Evolutionary conservation across 2,888 invertebrate genomes (phyloP), one percentile per base, ranked within the genome.

Genomic region (Clostera curtula): DNA sequence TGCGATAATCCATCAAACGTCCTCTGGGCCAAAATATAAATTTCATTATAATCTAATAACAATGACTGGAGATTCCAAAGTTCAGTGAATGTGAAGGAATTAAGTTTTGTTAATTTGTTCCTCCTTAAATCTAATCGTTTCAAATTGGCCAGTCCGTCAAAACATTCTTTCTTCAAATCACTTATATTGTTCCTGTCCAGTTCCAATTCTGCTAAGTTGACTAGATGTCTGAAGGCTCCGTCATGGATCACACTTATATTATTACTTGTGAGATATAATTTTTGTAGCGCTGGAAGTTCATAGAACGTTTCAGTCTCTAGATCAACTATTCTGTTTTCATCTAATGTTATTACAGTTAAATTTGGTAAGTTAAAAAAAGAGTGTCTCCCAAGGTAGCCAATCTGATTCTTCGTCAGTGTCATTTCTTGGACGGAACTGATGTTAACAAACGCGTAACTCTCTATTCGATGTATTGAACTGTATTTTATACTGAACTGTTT

Each of bases 261-360:
- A 75, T 98, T 98, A 63, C 90, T 91, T 58, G 95, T 94, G 29
- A 98, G 85, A 54, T 89, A 90, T 28, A 98, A 85, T 47, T 91
- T 89, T 45, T 89, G 88, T 46, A 93, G 73, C 11, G 85, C 79
- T 1, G 93, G 93, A 32, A 93, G 65, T 57, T 90, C 89, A 26
- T 89, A 87, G 69, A 95, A 94, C 2, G 91, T 91, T 49, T 89
- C 88, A 23, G 90, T 86, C 52, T 89, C 89, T 39, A 95, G 84
- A 57, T 91, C 92, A 12, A 86, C 85, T 56, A 95, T 90, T 52
- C 85, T 85, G 70, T 95, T 95, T 49, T 91, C 90, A 41, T 91
- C 90, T 53, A 95, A 68, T 43, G 89, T 89, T 23, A 95, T 77
- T 19, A 88, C 75, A 9, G 88, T 88, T 42, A 94, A 67, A 40